A percentile compares a stretch with the other conserved stretches of the same genome.
Evolutionary conservation across 2,113 vertebrate genomes (phyloP).

Genomic region (Noturus placidus): DNA sequence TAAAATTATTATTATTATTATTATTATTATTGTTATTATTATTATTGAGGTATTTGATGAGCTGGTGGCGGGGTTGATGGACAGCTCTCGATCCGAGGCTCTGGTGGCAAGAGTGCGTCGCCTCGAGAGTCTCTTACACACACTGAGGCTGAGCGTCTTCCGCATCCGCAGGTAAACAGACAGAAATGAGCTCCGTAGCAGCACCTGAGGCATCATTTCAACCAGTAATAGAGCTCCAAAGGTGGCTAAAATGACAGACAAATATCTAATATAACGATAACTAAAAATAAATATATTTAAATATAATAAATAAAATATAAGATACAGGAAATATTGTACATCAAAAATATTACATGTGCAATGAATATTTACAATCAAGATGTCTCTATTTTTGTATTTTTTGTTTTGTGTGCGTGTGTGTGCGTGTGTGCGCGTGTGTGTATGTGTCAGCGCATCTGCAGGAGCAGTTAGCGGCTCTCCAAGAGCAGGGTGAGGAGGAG

Average conservation of each 20-base stretch:
- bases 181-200: background rate
- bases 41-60: too few relatives aligned
- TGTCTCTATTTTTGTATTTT: background rate
- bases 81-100: conserved; percentile 55
- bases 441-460: conserved; percentile 14
- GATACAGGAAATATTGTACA: background rate
- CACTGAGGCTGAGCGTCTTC: conserved; percentile 70
- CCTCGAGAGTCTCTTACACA: conserved; percentile 73
- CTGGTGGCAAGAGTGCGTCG: conserved; percentile 65
- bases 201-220: background rate
- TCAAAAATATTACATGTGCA: background rate
- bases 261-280: background rate
- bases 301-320: background rate
- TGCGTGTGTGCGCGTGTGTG: background rate
- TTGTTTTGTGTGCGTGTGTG: background rate
- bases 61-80: background rate
- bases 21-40: too few relatives aligned
- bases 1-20: too few relatives aligned
- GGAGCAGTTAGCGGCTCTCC: conserved; percentile 54
- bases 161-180: conserved; percentile 56
- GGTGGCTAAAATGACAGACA: background rate
- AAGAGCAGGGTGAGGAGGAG: conserved; percentile 68
- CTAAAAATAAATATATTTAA: background rate
- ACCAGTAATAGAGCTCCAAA: background rate
- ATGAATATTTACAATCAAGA: background rate